Conservation (phyloP, 2,797 vertebrate genomes). For the Botia almorhae region DNA sequence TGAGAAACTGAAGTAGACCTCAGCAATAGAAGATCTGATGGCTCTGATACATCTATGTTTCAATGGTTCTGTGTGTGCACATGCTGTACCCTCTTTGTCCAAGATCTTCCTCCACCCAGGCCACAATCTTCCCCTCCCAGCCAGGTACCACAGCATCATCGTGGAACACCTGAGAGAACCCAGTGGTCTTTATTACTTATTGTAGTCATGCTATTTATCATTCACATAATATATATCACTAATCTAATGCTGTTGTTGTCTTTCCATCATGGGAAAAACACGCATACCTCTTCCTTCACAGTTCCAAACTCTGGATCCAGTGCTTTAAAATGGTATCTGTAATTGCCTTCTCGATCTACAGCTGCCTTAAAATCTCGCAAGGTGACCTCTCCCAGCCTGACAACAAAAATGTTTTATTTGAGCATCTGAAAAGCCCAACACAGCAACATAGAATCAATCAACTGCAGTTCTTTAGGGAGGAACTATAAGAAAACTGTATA, state of each 20-base stretch:
- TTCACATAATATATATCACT: neutral
- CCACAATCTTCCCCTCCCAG: conserved; percentile 99
- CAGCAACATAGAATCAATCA: neutral
- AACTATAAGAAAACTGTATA: too few species aligned
- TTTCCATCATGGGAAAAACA: neutral
- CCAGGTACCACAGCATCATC: conserved; percentile 94
- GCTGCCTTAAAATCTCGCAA: conserved; percentile 94
- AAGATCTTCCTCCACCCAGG: conserved; percentile 97
- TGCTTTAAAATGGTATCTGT: conserved; percentile 98
- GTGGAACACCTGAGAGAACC: conserved; percentile 85
- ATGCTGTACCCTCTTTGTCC: conserved; percentile 76
- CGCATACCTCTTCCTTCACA: conserved; percentile 94
- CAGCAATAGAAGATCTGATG: neutral
- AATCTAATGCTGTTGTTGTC: too few species aligned
- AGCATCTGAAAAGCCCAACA: neutral
- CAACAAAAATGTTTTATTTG: neutral
- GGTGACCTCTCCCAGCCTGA: conserved; percentile 94
- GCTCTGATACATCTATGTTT: neutral
- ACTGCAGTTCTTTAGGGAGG: too few species aligned
- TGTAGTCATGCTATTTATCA: neutral
- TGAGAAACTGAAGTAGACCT: too few species aligned
- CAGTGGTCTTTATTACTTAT: neutral
- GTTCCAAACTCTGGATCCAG: conserved; percentile 98
- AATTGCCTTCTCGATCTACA: conserved; percentile 92
- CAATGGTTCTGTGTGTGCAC: neutral